Base-by-base conservation (phyloP, 1,140 invertebrate species). In the Brachionus plicatilis region DNA sequence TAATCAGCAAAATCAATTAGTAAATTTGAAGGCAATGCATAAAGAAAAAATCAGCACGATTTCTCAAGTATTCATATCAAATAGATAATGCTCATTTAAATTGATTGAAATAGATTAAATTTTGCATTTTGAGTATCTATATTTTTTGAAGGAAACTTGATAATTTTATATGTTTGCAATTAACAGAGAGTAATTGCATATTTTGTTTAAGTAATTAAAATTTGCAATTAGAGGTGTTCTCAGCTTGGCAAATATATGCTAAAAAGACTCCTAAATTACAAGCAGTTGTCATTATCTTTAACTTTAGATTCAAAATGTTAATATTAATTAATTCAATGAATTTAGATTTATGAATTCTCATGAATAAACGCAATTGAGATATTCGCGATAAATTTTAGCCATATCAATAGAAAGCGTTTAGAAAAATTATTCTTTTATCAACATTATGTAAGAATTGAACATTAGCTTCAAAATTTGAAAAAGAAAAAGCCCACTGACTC, bases 131-230 rank as follows among this genome's bases (percentile, higher is more conserved):
- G 24, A n/a, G 12, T 72, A 72, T 12, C n/a, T 17, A 14, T 17
- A 1, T 43, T 43, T 72, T 72, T 20, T 47, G 68, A 72, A 72
- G 68, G 68, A 72, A 72, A 72, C 37, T 72, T 72, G 68, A 43
- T 72, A 72, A 72, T 72, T 33, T 72, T 72, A 72, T 72, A 72
- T 72, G 68, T 43, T 72, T 72, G 68, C 37, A 43, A 72, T 72
- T 72, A 72, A 43, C 41, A 43, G 43, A 72, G 53, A 60, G 68
- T 72, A 72, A 72, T 72, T 72, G 41, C 68, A 72, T 43, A 72
- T 72, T 72, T 72, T 72, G 17, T 20, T 68, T 68, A 20, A 41
- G 33, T 72, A 45, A 72, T 72, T 72, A 72, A 43, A 41, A 72
- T 20, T 72, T 72, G 37, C 68, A 72, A 72, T 72, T 72, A 72